These are phyloP conservation scores for Aplidium turbinatum DNA, from an alignment of 23 tunicate genomes.

Conservation along the genomic window DNA sequence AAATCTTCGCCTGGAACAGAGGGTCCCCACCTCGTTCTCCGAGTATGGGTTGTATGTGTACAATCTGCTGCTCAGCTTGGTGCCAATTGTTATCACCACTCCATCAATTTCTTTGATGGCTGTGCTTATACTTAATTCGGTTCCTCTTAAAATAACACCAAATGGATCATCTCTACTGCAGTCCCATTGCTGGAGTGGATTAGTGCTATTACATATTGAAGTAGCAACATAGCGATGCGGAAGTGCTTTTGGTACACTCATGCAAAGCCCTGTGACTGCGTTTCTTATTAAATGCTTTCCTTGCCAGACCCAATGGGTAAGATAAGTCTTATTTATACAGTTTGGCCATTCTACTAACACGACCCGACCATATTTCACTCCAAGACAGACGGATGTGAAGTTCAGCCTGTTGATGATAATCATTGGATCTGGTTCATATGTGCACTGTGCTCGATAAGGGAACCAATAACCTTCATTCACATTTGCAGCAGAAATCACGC, in stretches of 20 bases:
- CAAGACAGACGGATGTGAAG: conserved; percentile 35
- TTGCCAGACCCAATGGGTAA: conserved; percentile 56
- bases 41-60: conserved; percentile 63
- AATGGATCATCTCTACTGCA: conserved; percentile 50
- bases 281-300: conserved; percentile 30
- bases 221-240: conserved; percentile 16
- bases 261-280: conserved; percentile 36
- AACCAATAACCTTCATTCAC: conserved; percentile 1
- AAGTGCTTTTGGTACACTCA: conserved; percentile 19
- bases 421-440: conserved; percentile 65
- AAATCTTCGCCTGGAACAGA: conserved; percentile 54
- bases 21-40: conserved; percentile 24
- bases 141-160: neutral
- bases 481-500: neutral
- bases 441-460: conserved; percentile 33
- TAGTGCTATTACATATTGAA: conserved; percentile 32
- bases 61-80: neutral
- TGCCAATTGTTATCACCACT: conserved; percentile 14
- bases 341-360: conserved; percentile 37
- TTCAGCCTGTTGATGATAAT: conserved; percentile 44
- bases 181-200: conserved; percentile 53
- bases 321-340: conserved; percentile 8
- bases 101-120: neutral
- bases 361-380: conserved; percentile 24
- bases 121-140: conserved; percentile 6